Percentiles rank a stretch among this genome's conserved stretches.
phyloP scores from a whole-genome alignment of 2,888 invertebrate species.

The Athrips mouffetella region DNA sequence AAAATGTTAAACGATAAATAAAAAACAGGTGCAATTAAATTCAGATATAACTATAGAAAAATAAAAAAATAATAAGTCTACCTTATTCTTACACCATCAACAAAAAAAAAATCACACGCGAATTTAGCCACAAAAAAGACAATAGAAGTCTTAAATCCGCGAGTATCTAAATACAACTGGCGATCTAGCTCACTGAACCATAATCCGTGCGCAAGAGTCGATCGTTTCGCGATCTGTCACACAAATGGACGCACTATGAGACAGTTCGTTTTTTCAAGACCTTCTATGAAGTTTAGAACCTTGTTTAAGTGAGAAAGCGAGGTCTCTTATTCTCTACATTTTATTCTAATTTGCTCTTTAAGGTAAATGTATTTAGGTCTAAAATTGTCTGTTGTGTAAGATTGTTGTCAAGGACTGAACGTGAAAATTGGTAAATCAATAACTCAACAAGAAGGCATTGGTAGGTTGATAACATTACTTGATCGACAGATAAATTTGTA shows the following conservation, averaged over 20 bases:
- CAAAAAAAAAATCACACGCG: not conserved
- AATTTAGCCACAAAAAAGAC: not conserved
- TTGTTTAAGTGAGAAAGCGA: too few relatives aligned
- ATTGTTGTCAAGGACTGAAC: slow-evolving; percentile 1
- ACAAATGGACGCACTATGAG: slow-evolving; percentile 3
- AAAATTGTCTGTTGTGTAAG: not conserved
- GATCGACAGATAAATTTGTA: too few relatives aligned
- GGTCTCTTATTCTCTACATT: too few relatives aligned
- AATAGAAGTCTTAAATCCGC: slow-evolving; percentile 1
- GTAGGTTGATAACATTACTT: too few relatives aligned
- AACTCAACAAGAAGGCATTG: too few relatives aligned
- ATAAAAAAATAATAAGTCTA: not conserved
- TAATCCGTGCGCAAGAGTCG: slow-evolving; percentile 16
- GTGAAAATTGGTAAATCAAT: not conserved
- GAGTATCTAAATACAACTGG: slow-evolving; percentile 5
- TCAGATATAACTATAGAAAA: not conserved
- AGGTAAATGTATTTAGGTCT: too few relatives aligned
- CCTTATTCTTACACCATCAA: not conserved
- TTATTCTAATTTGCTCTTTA: too few relatives aligned
- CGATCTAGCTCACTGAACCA: slow-evolving; percentile 13
- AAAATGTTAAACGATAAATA: too few relatives aligned
- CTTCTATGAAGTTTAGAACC: not conserved
- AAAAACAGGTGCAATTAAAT: not conserved
- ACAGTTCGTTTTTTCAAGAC: not conserved
- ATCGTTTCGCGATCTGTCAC: slow-evolving; percentile 9